phyloP scores from a whole-genome alignment of 2,888 invertebrate genomes.

The Archips crataeganus region DNA sequence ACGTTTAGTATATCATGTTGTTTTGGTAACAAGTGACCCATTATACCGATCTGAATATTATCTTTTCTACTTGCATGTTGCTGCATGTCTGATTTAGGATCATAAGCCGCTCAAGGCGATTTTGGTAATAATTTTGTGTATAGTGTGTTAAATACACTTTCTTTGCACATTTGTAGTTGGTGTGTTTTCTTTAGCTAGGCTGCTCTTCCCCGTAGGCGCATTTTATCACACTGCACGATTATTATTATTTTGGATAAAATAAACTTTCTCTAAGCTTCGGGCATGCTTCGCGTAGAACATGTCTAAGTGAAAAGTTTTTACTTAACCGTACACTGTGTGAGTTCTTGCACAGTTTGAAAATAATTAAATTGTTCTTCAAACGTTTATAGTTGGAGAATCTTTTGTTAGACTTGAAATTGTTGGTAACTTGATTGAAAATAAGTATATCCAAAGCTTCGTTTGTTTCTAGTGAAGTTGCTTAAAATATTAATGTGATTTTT shows the following conservation, averaged over 20 bases:
- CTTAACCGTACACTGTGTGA: slow-evolving; percentile 49
- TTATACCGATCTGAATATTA: slow-evolving; percentile 62
- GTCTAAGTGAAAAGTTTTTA: slow-evolving; percentile 55
- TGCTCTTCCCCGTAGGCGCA: slow-evolving; percentile 82
- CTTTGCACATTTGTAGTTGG: slow-evolving; percentile 84
- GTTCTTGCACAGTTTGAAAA: slow-evolving; percentile 45
- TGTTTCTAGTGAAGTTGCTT: not conserved
- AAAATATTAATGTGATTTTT: slow-evolving; percentile 46
- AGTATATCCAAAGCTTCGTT: not conserved
- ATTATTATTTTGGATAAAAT: slow-evolving; percentile 77
- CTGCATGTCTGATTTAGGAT: slow-evolving; percentile 84
- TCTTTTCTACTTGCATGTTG: slow-evolving; percentile 84
- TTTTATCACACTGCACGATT: slow-evolving; percentile 85
- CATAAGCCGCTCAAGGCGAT: slow-evolving; percentile 82
- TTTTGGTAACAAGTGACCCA: slow-evolving; percentile 70
- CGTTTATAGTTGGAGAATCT: slow-evolving; percentile 9
- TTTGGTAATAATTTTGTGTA: slow-evolving; percentile 80
- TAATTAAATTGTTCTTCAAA: slow-evolving; percentile 22
- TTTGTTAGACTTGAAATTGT: slow-evolving; percentile 4
- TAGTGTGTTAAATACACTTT: slow-evolving; percentile 78
- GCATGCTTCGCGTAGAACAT: slow-evolving; percentile 84
- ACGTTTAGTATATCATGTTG: slow-evolving; percentile 49
- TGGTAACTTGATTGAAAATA: not conserved
- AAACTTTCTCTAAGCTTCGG: slow-evolving; percentile 82
- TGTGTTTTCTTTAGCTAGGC: slow-evolving; percentile 84